Conservation (phyloP, 2,113 vertebrate species). For the Chrysemys picta region DNA sequence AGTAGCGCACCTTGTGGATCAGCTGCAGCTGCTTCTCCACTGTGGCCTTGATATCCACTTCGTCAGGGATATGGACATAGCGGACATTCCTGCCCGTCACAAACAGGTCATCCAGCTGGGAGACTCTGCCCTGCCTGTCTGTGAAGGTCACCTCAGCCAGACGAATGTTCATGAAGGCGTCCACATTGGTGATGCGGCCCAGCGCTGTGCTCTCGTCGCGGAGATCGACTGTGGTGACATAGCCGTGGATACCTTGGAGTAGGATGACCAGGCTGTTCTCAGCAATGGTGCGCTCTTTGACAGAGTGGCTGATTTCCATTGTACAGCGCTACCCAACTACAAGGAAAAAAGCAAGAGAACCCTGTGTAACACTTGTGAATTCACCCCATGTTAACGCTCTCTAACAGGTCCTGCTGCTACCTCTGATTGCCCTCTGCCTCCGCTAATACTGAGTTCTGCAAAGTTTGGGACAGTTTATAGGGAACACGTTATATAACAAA, state of each 20-base stretch:
- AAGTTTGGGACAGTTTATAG: too few species aligned
- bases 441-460: background rate
- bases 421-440: background rate
- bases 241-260: conserved; percentile 91
- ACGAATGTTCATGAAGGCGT: conserved; percentile 97
- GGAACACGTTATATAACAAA: too few species aligned
- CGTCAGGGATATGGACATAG: conserved; percentile 94
- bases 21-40: conserved; percentile 88
- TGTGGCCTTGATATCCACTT: conserved; percentile 88
- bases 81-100: conserved; percentile 92
- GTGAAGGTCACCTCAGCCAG: conserved; percentile 87
- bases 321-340: background rate
- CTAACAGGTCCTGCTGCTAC: background rate
- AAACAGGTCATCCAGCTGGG: conserved; percentile 88
- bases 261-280: conserved; percentile 97
- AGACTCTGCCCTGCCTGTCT: conserved; percentile 80
- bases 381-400: background rate
- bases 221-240: conserved; percentile 92
- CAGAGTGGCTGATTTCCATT: conserved; percentile 87
- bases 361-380: background rate
- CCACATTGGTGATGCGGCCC: conserved; percentile 89
- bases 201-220: conserved; percentile 89
- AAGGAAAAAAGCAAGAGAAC: background rate
- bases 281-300: conserved; percentile 92
- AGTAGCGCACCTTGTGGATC: conserved; percentile 89